Evolutionary conservation across 2,113 vertebrate genomes (phyloP).

Genomic region (Agelaius phoeniceus): DNA sequence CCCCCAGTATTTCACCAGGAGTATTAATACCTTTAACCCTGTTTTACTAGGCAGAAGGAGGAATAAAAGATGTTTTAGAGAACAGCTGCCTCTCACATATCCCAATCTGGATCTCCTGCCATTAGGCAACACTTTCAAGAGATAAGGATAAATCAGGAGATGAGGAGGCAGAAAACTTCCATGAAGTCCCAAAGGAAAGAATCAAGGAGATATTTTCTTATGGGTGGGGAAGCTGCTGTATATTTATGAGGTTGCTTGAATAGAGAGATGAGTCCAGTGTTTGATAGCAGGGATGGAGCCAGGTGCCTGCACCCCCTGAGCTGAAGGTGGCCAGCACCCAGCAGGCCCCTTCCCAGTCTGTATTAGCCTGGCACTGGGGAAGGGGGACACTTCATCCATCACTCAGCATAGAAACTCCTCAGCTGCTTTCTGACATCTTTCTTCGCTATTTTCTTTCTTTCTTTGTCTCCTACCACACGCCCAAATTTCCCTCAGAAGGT

Average conservation of each 20-base stretch:
- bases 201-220: background rate
- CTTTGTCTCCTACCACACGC: background rate
- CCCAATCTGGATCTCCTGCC: background rate
- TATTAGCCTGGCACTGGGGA: background rate
- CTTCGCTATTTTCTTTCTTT: background rate
- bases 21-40: background rate
- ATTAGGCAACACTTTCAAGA: background rate
- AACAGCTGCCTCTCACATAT: background rate
- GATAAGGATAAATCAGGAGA: background rate
- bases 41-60: background rate
- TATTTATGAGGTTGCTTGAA: background rate
- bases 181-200: background rate
- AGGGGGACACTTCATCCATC: background rate
- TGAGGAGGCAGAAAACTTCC: background rate
- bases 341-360: background rate
- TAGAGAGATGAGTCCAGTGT: rapidly evolving
- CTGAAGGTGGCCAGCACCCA: background rate
- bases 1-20: background rate
- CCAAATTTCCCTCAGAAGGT: background rate
- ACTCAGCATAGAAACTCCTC: background rate
- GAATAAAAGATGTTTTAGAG: background rate
- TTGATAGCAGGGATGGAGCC: background rate
- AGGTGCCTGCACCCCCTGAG: background rate
- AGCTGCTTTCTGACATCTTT: background rate
- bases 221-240: rapidly evolving